Base-by-base conservation (phyloP, 2,113 vertebrate species). In the Melanocharis versteri region DNA sequence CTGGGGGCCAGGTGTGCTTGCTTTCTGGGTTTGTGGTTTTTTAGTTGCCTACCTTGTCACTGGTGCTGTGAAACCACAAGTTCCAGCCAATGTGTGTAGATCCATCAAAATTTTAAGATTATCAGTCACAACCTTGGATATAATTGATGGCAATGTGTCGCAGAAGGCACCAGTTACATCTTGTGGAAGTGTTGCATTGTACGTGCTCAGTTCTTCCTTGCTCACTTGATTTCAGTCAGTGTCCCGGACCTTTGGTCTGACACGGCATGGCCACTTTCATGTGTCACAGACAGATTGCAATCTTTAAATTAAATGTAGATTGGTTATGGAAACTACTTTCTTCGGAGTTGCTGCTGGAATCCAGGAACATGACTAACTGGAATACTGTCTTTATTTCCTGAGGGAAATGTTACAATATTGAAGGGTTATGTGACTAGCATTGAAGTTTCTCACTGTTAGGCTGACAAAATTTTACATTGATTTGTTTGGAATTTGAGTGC, bases 11-110 rank as follows among this genome's bases (percentile, higher is more conserved):
- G 7, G 4, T 4, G 0, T 66, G 7, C 45, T 69, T 66, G 7
- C 45, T 69, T 39, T 89, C 24, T 54, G 8, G 8, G 0, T 42
- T 78, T 35, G 15, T 70, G 28, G 11, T 19, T 86, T 72, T 37
- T 54, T 14, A 12, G n/a, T 51, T 81, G 26, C 21, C 20, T 77
- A 0, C 11, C 7, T 84, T 61, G 58, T 77, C 11, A 6, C 2
- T 42, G 7, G 10, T 40, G 11, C 13, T 61, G 16, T 35, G 61
- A 84, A 94, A 37, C 5, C 10, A 28, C 9, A 54, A 26, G 11
- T 83, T 89, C 30, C 27, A 69, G 1, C 13, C 68, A 20, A 14
- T 54, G 26, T 0, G 0, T 31, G 3, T 56, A 30, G 11, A 60
- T 77, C 13, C 22, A 24, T 75, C 28, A 6, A 56, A 72, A 37